phyloP scores from a whole-genome alignment of 2,797 vertebrate species.

The Urocyon cinereoargenteus region DNA sequence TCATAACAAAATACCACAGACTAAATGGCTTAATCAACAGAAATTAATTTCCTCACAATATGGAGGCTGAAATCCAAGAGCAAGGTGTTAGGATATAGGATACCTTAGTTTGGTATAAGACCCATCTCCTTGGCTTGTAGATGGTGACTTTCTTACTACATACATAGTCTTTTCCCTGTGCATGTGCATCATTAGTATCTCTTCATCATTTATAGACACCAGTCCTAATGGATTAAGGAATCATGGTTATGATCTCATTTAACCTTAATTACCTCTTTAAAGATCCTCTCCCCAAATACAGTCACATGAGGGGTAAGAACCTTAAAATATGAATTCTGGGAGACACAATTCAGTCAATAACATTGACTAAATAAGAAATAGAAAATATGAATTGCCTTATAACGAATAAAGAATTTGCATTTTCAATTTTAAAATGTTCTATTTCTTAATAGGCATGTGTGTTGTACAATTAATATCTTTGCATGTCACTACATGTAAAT shows the following conservation, averaged over 20 bases:
- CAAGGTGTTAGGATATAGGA: not conserved
- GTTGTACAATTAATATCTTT: not conserved
- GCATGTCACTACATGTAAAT: not conserved
- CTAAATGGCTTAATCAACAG: not conserved
- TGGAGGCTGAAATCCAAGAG: not conserved
- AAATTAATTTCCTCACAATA: not conserved
- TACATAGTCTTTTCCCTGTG: not conserved
- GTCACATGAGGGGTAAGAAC: not conserved
- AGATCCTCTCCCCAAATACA: not conserved
- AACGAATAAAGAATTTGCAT: not conserved
- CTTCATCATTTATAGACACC: not conserved
- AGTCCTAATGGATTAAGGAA: not conserved
- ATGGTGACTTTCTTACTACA: not conserved
- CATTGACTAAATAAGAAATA: not conserved
- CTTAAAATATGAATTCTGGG: not conserved
- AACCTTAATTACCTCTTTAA: not conserved
- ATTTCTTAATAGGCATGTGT: not conserved
- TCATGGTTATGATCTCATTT: not conserved
- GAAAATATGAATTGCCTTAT: not conserved
- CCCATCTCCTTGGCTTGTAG: not conserved
- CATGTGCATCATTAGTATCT: not conserved
- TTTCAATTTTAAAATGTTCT: conserved; percentile 5
- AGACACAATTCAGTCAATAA: not conserved
- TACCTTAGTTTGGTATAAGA: not conserved
- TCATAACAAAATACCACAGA: not conserved